These are phyloP conservation scores for Caenorhabditis becei DNA, from an alignment of 2,888 invertebrate species.

Conservation along the genomic window DNA sequence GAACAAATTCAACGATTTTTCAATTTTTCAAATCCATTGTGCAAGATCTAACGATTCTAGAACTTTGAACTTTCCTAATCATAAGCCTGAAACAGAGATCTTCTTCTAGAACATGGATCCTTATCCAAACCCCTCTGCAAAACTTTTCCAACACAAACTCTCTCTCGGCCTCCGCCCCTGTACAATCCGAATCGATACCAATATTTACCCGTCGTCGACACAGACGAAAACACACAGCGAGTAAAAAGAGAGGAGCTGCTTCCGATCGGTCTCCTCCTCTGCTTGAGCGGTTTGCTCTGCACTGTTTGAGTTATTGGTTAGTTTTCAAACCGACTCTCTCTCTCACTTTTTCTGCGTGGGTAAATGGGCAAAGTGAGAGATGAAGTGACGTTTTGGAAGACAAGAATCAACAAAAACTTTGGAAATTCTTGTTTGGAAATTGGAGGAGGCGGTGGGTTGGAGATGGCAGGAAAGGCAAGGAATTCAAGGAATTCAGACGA, in stretches of 20 bases:
- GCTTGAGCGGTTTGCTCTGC: constrained; percentile 10
- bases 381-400: neutral
- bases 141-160: no score
- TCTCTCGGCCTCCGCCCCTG: neutral
- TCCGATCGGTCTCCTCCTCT: constrained; percentile 9
- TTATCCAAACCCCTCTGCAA: no score
- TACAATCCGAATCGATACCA: constrained; percentile 15
- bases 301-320: constrained; percentile 19
- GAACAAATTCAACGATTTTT: no score
- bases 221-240: constrained; percentile 6
- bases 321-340: neutral
- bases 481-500: neutral
- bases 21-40: no score
- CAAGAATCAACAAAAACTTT: neutral
- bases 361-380: neutral
- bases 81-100: no score
- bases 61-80: no score
- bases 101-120: no score
- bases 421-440: neutral
- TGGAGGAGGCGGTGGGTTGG: neutral
- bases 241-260: constrained; percentile 5
- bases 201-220: constrained; percentile 11
- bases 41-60: no score
- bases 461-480: neutral
- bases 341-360: neutral